A percentile compares a stretch with the other conserved stretches of the same genome.
phyloP scores from a whole-genome alignment of 2,797 vertebrate species.

The Rhinogobio ventralis region DNA sequence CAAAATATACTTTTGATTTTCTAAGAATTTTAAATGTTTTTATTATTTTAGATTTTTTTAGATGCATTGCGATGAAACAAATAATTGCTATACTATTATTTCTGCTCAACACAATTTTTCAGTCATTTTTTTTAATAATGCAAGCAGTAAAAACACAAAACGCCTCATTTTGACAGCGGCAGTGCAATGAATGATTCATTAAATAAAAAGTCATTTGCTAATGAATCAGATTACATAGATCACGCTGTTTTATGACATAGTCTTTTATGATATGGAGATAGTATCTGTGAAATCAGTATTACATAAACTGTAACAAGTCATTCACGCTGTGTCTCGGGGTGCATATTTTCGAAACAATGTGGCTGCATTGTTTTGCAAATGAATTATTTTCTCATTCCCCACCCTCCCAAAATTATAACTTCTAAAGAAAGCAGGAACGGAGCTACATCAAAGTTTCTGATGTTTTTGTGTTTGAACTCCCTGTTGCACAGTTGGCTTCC shows the following conservation, averaged over 20 bases:
- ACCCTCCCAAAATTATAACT: constrained; percentile 45
- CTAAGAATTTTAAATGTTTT: background rate
- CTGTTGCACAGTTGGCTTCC: constrained; percentile 33
- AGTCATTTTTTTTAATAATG: background rate
- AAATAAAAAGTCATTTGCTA: constrained; percentile 1
- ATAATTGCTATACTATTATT: background rate
- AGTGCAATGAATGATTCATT: background rate
- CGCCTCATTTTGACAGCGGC: background rate
- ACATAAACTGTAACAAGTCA: constrained; percentile 12
- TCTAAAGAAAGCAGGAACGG: constrained; percentile 37
- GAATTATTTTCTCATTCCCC: constrained; percentile 19
- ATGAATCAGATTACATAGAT: background rate
- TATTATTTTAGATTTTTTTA: background rate
- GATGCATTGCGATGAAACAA: background rate
- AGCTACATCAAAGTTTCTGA: constrained; percentile 49
- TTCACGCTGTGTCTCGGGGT: background rate
- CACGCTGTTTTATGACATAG: background rate
- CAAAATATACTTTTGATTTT: background rate
- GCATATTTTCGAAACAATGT: constrained; percentile 14
- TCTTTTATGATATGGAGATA: background rate
- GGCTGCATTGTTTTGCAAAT: constrained; percentile 22
- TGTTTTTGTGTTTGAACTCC: constrained; percentile 28
- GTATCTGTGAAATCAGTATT: constrained; percentile 18
- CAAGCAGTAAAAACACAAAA: background rate
- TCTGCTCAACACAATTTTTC: background rate